A percentile compares a stretch with the other conserved stretches of the same genome.
These are phyloP conservation scores for Callyntrura sp. DNA, from an alignment of 2,888 invertebrate genomes.

Conservation along the genomic window DNA sequence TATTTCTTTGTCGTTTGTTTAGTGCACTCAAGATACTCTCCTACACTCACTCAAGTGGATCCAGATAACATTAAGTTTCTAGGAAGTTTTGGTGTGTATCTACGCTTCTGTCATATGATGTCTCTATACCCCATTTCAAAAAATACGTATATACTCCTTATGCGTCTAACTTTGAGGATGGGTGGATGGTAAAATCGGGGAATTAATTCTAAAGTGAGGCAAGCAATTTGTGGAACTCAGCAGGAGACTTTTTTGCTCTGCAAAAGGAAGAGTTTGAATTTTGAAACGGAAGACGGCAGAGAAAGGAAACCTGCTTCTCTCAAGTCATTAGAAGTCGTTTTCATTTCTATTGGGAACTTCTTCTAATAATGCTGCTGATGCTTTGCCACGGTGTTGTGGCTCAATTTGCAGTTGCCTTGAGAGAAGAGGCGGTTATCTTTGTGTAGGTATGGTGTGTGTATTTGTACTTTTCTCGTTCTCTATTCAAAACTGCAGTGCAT, in stretches of 20 bases:
- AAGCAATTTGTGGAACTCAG: conserved; percentile 74
- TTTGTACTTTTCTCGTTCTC: conserved; percentile 1
- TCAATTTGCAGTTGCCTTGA: too few species aligned
- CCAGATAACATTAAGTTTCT: background rate
- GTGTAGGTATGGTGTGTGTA: too few species aligned
- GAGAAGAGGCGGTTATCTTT: background rate
- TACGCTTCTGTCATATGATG: too few species aligned
- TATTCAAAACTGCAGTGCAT: conserved; percentile 54
- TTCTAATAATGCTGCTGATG: conserved; percentile 6
- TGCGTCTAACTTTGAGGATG: background rate
- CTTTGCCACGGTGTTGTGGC: conserved; percentile 15
- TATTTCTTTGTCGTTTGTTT: conserved; percentile 13
- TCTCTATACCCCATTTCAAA: too few species aligned
- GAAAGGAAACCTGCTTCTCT: conserved; percentile 13
- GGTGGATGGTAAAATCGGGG: conserved; percentile 61
- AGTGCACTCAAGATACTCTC: background rate
- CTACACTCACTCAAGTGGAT: too few species aligned
- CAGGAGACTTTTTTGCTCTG: conserved; percentile 68
- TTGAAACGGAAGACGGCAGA: conserved; percentile 19
- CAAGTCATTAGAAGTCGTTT: conserved; percentile 79
- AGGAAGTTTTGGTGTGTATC: background rate
- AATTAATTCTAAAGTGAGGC: conserved; percentile 74
- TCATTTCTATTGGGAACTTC: conserved; percentile 74
- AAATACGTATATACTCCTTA: background rate
- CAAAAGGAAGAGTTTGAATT: conserved; percentile 30